phyloP scores from a whole-genome alignment of 2,888 invertebrate genomes.

The Spilosoma lubricipeda region DNA sequence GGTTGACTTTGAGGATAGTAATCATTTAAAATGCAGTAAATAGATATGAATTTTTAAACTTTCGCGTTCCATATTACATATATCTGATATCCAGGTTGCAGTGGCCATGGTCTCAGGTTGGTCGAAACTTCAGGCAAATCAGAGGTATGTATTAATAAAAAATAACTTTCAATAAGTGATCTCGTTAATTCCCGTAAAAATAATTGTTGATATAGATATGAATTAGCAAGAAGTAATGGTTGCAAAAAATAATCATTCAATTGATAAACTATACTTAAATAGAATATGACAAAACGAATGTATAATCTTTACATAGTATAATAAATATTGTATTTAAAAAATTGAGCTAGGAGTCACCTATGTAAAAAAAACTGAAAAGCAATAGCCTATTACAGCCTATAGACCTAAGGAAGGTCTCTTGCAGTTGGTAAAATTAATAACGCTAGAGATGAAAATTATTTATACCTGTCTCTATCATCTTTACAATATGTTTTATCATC shows the following conservation, averaged over 20 bases:
- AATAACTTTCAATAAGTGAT: too few species aligned
- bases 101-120: too few species aligned
- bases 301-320: too few species aligned
- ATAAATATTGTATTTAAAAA: too few species aligned
- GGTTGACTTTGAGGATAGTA: neutral
- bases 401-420: neutral
- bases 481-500: conserved; percentile 72
- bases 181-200: too few species aligned
- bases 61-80: too few species aligned
- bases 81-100: too few species aligned
- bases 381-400: too few species aligned
- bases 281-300: neutral
- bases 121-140: too few species aligned
- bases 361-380: neutral
- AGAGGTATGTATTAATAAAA: too few species aligned
- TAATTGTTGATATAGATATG: neutral
- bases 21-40: neutral
- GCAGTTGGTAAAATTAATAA: neutral
- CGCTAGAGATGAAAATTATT: neutral
- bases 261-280: neutral
- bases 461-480: conserved; percentile 76
- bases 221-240: neutral
- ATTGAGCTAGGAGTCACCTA: too few species aligned
- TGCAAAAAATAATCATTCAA: neutral
- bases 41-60: too few species aligned